phyloP scores from a whole-genome alignment of 2,888 invertebrate genomes.

The Drosophila imparisetae region DNA sequence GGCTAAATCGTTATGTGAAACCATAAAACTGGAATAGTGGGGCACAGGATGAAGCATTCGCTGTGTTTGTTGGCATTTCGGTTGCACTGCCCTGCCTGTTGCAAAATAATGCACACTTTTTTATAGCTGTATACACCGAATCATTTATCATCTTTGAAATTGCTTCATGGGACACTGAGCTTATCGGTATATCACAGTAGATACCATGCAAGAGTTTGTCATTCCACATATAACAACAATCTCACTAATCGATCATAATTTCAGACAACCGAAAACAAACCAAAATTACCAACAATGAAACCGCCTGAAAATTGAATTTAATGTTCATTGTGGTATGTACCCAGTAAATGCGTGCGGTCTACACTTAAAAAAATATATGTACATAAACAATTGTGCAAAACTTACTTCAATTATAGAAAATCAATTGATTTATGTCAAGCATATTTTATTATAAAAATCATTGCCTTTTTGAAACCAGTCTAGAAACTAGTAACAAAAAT shows the following conservation, averaged over 20 bases:
- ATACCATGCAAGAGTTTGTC: conserved; percentile 41
- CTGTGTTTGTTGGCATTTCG: conserved; percentile 14
- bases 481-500: not conserved
- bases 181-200: conserved; percentile 60
- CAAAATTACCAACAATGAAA: not conserved
- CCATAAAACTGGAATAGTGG: conserved; percentile 74
- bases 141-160: conserved; percentile 64
- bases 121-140: conserved; percentile 25
- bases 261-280: conserved; percentile 15
- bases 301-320: conserved; percentile 11
- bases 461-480: not conserved
- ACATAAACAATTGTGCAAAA: not conserved
- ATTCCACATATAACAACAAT: conserved; percentile 51
- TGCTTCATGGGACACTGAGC: conserved; percentile 48
- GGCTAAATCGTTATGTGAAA: conserved; percentile 65
- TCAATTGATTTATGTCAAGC: no score
- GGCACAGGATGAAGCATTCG: conserved; percentile 41
- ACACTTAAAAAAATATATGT: not conserved
- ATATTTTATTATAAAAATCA: not conserved
- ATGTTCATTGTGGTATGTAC: conserved; percentile 7
- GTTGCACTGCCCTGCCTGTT: conserved; percentile 43
- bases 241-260: conserved; percentile 65
- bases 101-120: conserved; percentile 64
- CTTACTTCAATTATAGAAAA: not conserved
- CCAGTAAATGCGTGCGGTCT: not conserved